A percentile compares a stretch with the other conserved stretches of the same genome.
These are phyloP conservation scores for Sussaba pulchella DNA, from an alignment of 2,888 invertebrate genomes.

Conservation along the genomic window DNA sequence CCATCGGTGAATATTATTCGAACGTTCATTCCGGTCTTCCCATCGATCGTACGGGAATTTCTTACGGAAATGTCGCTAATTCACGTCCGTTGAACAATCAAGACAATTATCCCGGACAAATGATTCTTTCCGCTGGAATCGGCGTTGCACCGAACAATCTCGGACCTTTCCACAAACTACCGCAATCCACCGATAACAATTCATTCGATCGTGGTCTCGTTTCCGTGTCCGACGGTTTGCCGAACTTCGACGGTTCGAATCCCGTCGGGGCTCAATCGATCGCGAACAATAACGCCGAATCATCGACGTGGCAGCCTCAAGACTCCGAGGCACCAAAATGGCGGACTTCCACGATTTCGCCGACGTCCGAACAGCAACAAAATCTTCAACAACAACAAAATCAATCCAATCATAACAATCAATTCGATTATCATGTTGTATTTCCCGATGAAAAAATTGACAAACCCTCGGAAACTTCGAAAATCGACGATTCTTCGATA, in stretches of 20 bases:
- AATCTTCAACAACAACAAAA: constrained; percentile 23
- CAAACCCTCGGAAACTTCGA: background rate
- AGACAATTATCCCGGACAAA: constrained; percentile 54
- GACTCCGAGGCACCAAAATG: constrained; percentile 48
- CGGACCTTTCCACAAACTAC: constrained; percentile 27
- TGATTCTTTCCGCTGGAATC: constrained; percentile 64
- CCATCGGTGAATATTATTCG: constrained; percentile 58
- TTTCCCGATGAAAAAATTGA: constrained; percentile 46
- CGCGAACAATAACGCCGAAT: constrained; percentile 35
- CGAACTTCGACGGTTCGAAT: constrained; percentile 49
- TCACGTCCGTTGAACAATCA: constrained; percentile 29
- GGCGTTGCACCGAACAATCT: constrained; percentile 48
- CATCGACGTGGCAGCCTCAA: constrained; percentile 31
- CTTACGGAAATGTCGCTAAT: constrained; percentile 65
- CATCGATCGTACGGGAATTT: constrained; percentile 69
- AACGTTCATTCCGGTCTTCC: constrained; percentile 40
- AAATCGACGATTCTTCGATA: constrained; percentile 30
- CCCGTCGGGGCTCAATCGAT: constrained; percentile 22
- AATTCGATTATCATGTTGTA: constrained; percentile 49
- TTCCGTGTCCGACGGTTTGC: constrained; percentile 59
- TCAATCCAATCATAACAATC: constrained; percentile 29
- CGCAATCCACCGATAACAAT: background rate
- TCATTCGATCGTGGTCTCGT: constrained; percentile 54
- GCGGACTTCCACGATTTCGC: constrained; percentile 51
- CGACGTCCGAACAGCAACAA: constrained; percentile 13